phyloP scores from a whole-genome alignment of 2,888 invertebrate species.

The Drosophila demipolita region DNA sequence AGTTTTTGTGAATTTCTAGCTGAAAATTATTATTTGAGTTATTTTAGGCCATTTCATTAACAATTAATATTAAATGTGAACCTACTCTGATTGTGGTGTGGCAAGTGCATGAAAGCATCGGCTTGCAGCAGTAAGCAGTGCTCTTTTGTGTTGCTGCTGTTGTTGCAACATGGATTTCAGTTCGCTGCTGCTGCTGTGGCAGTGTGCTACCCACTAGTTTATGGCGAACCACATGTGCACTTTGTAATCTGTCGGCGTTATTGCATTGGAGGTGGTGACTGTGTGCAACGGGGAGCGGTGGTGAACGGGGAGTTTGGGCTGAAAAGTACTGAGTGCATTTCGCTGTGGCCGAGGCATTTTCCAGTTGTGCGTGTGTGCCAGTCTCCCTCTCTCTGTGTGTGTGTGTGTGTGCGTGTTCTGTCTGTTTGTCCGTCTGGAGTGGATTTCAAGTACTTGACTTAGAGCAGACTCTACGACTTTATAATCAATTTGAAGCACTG shows the following conservation, averaged over 20 bases:
- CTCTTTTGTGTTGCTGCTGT: conserved; percentile 25
- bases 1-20: background rate
- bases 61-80: background rate
- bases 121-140: background rate
- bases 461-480: conserved; percentile 43
- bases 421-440: conserved; percentile 23
- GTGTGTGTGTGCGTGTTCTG: conserved; percentile 10
- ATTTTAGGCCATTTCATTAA: background rate
- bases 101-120: conserved; percentile 2
- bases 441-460: conserved; percentile 52
- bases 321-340: conserved; percentile 64
- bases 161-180: conserved; percentile 73
- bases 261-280: conserved; percentile 57
- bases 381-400: background rate
- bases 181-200: conserved; percentile 35
- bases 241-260: conserved; percentile 81
- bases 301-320: background rate
- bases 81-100: background rate
- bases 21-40: background rate
- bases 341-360: conserved; percentile 59
- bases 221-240: conserved; percentile 79
- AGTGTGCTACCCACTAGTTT: conserved; percentile 69
- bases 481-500: conserved; percentile 57
- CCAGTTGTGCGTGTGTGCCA: conserved; percentile 22
- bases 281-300: background rate